Evolutionary conservation across 2,888 invertebrate species (phyloP).

Genomic region (Apodemia mormo): DNA sequence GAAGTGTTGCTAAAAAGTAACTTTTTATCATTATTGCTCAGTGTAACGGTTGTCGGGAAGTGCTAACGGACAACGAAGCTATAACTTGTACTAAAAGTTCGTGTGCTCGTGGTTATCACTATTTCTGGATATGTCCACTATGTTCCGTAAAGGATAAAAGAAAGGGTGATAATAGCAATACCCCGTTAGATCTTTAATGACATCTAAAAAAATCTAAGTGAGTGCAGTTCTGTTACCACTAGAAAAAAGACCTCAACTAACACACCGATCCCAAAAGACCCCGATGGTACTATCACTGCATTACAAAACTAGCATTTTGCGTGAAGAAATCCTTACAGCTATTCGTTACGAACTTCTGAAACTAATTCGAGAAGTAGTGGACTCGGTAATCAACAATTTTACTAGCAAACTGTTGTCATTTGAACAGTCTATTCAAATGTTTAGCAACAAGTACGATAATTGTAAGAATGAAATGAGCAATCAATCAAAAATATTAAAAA

Average conservation of each 20-base stretch:
- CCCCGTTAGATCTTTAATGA: background rate
- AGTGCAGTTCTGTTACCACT: background rate
- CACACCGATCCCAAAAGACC: background rate
- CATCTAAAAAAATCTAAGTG: background rate
- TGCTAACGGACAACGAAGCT: background rate
- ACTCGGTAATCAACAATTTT: background rate
- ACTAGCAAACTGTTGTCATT: background rate
- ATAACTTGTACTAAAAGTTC: background rate
- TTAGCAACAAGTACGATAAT: background rate
- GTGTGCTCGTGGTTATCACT: background rate
- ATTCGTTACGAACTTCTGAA: background rate
- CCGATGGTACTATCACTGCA: background rate
- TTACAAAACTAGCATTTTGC: background rate
- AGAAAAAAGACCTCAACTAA: background rate
- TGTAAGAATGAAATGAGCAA: background rate
- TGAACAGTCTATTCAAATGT: background rate
- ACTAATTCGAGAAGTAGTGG: background rate
- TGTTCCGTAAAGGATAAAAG: background rate
- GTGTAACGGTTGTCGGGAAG: background rate
- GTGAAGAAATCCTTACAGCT: background rate
- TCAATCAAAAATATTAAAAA: background rate
- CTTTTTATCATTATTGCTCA: background rate
- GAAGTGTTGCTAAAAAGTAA: too few species aligned
- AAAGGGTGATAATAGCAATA: background rate
- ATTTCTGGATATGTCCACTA: background rate